Base-by-base conservation (phyloP, 2,888 invertebrate genomes). In the Girardia tigrina region DNA sequence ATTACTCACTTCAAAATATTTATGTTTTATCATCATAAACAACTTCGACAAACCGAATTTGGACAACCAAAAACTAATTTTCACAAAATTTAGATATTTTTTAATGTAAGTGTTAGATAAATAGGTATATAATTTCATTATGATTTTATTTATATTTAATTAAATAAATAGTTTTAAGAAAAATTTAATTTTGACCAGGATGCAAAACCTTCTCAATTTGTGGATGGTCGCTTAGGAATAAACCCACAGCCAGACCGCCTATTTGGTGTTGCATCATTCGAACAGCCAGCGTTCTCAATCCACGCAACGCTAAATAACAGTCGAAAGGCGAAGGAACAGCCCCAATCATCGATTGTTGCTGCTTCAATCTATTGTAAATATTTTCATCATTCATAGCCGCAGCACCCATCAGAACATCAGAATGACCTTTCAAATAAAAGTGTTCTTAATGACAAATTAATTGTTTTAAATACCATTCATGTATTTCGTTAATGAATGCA, bases 321-420 rank as follows among this genome's bases (percentile, higher is more conserved):
- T 98, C 98, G 82, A 94, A 93, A 0, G 98, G 94, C 0, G 95
- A 91, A 0, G 98, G 95, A 16, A 97, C 90, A 69, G 91, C 89
- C 74, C 98, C 98, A 87, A 90, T 88, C 1, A 92, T 91, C 4
- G 82, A 92, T 87, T 94, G 94, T 78, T 92, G 86, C 85, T 91
- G 95, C 79, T 89, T 87, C 36, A 98, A 84, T 81, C 87, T 88
- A 14, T 89, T 85, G 78, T 88, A 89, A 1, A 94, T 80, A 70
- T 88, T 88, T 69, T 90, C 88, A 79, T 89, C 87, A 79, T 89
- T 91, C 1, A 90, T 88, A 36, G 90, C 86, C 6, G 90, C 88
- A 20, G 91, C 90, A 0, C 97, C 97, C 97, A 98, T 97, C 4
- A 97, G 89, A 26, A 94, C 90, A 86, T 98, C 97, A 0, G 92